Evolutionary conservation across 2,888 invertebrate species (phyloP).

Genomic region (Oligia strigilis): DNA sequence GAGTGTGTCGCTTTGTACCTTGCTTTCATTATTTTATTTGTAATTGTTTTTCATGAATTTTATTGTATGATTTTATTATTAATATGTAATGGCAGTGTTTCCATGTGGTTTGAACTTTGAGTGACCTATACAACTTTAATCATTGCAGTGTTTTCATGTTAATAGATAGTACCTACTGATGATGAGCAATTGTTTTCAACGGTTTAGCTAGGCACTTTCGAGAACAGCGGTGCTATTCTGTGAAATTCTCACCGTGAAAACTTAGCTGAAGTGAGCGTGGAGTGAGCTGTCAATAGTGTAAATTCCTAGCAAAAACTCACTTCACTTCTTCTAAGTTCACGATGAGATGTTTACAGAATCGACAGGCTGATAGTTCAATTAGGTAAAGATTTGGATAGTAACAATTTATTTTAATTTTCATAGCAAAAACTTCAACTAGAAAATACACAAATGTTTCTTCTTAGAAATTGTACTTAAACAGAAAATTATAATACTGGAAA

Average conservation of each 20-base stretch:
- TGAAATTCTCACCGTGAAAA: too few species aligned
- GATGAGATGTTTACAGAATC: too few species aligned
- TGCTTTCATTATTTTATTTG: slow-evolving; percentile 6
- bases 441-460: neutral
- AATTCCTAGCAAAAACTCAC: too few species aligned
- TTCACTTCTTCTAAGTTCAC: too few species aligned
- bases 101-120: neutral
- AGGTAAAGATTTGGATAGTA: neutral
- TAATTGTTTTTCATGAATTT: neutral
- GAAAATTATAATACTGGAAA: slow-evolving; percentile 26
- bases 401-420: neutral
- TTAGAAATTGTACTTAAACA: slow-evolving; percentile 4
- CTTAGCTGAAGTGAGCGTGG: too few species aligned
- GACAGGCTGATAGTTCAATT: too few species aligned
- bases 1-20: slow-evolving; percentile 12
- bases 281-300: too few species aligned
- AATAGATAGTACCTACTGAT: neutral
- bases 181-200: neutral
- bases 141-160: neutral
- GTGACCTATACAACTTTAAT: neutral
- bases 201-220: neutral
- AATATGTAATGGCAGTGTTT: neutral
- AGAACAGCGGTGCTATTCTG: too few species aligned
- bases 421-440: neutral
- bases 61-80: neutral